A percentile compares a stretch with the other conserved stretches of the same genome.
Conservation (phyloP, 2,113 vertebrate species). For the Pungitius pungitius region DNA sequence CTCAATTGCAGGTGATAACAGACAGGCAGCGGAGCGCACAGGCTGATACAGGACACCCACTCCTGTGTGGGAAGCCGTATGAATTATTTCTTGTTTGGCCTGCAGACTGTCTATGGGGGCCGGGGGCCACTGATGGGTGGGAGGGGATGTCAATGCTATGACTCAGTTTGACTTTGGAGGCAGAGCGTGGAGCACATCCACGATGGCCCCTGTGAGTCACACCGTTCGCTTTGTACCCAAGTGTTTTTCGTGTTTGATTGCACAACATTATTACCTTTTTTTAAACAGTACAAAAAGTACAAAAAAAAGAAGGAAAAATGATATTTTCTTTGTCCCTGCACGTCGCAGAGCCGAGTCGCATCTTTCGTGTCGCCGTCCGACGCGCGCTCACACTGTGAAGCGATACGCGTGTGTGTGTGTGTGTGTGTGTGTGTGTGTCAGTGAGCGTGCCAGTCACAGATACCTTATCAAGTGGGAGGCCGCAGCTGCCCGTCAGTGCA, state of each 20-base stretch:
- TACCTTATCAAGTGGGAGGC: constrained; percentile 63
- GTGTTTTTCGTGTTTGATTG: not conserved
- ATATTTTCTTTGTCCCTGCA: not conserved
- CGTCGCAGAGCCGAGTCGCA: not conserved
- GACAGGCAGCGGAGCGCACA: constrained; percentile 84
- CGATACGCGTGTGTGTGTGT: constrained; percentile 18
- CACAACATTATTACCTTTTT: not conserved
- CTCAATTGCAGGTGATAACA: constrained; percentile 91
- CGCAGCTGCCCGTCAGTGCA: constrained; percentile 47
- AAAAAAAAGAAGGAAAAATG: not conserved
- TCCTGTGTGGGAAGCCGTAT: constrained; percentile 87
- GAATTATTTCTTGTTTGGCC: constrained; percentile 88
- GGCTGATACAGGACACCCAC: constrained; percentile 87
- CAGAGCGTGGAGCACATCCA: constrained; percentile 11
- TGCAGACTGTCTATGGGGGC: constrained; percentile 76
- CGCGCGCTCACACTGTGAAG: constrained; percentile 34
- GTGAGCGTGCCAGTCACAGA: constrained; percentile 62
- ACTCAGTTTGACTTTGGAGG: constrained; percentile 52
- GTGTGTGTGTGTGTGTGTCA: constrained; percentile 23
- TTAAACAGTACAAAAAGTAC: no score
- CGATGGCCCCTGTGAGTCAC: constrained; percentile 61
- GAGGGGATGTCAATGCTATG: constrained; percentile 24
- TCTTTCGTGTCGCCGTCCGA: not conserved
- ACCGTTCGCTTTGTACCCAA: constrained; percentile 6
- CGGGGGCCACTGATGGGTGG: constrained; percentile 56